These are phyloP conservation scores for Megastigmus dorsalis DNA, from an alignment of 2,888 invertebrate genomes.

Conservation along the genomic window DNA sequence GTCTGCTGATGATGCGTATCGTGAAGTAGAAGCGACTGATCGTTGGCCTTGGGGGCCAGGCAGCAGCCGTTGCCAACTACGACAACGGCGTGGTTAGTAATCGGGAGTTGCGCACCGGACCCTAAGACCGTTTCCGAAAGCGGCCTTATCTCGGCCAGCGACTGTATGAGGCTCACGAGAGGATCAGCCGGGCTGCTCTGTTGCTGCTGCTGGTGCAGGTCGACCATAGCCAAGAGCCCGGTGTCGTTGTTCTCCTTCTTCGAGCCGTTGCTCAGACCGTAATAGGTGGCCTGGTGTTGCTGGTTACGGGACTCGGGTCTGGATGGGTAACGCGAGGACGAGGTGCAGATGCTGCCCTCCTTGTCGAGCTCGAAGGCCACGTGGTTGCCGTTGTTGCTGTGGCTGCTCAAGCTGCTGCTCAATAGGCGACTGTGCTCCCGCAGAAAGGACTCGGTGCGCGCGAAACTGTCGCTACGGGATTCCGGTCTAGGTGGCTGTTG, in stretches of 20 bases:
- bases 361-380: constrained; percentile 68
- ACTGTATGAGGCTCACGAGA: constrained; percentile 70
- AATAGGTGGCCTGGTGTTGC: constrained; percentile 45
- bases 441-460: constrained; percentile 66
- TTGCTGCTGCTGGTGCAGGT: constrained; percentile 41
- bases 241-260: constrained; percentile 60
- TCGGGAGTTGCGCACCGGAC: constrained; percentile 3
- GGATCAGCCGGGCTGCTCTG: constrained; percentile 59
- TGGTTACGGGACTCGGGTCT: constrained; percentile 46
- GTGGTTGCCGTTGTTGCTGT: constrained; percentile 69
- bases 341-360: constrained; percentile 29
- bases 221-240: constrained; percentile 65
- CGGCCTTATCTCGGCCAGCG: constrained; percentile 69
- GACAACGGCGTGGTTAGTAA: constrained; percentile 45
- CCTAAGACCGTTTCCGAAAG: constrained; percentile 53
- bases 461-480: constrained; percentile 70
- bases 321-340: constrained; percentile 48
- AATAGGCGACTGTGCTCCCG: constrained; percentile 62
- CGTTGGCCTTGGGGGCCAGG: constrained; percentile 31
- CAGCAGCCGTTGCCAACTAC: constrained; percentile 41
- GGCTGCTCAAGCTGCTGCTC: constrained; percentile 70
- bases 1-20: constrained; percentile 28
- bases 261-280: constrained; percentile 6
- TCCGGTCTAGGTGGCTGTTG: constrained; percentile 67
- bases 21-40: constrained; percentile 37